Conservation (phyloP, 2,888 invertebrate genomes). For the Netelia virgata region DNA sequence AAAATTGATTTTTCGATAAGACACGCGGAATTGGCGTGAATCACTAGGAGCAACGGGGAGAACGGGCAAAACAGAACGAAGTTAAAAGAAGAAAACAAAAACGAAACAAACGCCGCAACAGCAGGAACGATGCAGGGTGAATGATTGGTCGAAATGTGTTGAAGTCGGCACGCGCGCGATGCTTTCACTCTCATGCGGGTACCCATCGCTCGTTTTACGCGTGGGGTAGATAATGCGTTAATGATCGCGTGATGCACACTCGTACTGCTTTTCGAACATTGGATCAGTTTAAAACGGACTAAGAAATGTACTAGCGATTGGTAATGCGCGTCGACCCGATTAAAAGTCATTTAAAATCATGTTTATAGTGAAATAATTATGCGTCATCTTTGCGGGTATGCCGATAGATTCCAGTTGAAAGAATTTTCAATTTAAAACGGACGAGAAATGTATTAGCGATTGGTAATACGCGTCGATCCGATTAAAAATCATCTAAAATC, state of each 20-base stretch:
- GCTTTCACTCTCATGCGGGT: constrained; percentile 66
- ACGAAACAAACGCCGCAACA: constrained; percentile 36
- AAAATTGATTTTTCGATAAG: constrained; percentile 79
- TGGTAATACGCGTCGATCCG: not conserved
- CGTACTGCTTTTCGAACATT: constrained; percentile 26
- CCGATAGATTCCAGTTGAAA: no score
- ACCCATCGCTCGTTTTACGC: constrained; percentile 53
- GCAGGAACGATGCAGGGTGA: constrained; percentile 61
- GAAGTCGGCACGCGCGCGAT: constrained; percentile 62
- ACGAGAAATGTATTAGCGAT: not conserved
- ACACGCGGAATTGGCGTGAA: constrained; percentile 74
- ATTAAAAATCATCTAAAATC: not conserved
- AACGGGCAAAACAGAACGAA: constrained; percentile 27
- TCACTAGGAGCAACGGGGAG: constrained; percentile 69
- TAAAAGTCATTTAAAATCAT: not conserved
- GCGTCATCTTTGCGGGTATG: no score
- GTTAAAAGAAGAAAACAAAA: constrained; percentile 12
- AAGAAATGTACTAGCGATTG: not conserved
- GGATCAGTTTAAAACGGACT: not conserved
- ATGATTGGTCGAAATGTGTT: constrained; percentile 51
- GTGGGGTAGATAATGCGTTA: constrained; percentile 72
- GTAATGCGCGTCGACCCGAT: not conserved
- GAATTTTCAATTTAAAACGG: not conserved
- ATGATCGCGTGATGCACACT: constrained; percentile 59
- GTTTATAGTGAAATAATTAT: no score